Conservation (phyloP, 2,888 invertebrate species). For the Tanypteryx hageni region DNA sequence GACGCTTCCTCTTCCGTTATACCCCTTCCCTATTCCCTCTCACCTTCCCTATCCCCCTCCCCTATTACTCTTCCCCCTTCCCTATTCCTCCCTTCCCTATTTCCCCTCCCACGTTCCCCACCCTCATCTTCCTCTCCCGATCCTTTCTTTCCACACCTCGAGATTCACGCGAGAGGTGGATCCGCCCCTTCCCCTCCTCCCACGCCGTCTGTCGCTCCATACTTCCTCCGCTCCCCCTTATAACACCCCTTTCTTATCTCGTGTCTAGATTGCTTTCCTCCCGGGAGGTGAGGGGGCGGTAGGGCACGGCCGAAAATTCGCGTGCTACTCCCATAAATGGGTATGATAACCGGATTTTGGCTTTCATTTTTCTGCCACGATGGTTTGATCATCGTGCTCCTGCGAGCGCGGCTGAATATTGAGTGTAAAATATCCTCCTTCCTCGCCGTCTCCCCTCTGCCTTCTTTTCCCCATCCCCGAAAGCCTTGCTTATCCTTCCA, state of each 20-base stretch:
- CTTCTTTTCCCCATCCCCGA: not conserved
- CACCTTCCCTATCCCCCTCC: not conserved
- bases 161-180: not conserved
- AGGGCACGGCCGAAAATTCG: conserved; percentile 22
- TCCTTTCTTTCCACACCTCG: not conserved
- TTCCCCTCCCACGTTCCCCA: not conserved
- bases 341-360: conserved; percentile 77
- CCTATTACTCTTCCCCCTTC: not conserved
- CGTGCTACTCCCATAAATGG: conserved; percentile 72
- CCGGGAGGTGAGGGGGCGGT: not conserved
- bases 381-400: conserved; percentile 73
- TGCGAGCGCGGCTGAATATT: conserved; percentile 12
- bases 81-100: not conserved
- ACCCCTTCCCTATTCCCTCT: too few species aligned
- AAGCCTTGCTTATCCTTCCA: not conserved
- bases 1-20: not conserved
- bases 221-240: not conserved
- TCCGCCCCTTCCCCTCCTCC: not conserved
- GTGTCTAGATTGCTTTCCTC: conserved; percentile 55
- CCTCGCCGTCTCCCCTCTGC: conserved; percentile 20
- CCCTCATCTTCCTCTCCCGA: too few species aligned
- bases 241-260: not conserved
- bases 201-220: not conserved
- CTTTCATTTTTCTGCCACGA: conserved; percentile 78
- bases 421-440: conserved; percentile 54